These are phyloP conservation scores for Chelonus formosanus DNA, from an alignment of 2,888 invertebrate genomes.

Conservation along the genomic window DNA sequence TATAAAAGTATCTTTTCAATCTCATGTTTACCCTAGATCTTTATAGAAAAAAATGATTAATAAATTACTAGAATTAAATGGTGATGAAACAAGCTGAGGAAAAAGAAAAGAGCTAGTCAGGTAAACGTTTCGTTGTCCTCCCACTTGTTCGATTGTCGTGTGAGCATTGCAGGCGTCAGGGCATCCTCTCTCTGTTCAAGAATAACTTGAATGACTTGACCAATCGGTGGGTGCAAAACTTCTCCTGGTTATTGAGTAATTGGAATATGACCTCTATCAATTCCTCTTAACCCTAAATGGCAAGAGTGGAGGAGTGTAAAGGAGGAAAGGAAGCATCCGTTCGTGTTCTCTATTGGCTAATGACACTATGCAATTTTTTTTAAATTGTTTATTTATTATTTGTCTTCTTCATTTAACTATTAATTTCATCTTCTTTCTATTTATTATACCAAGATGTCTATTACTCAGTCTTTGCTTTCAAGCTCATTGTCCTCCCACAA, in stretches of 20 bases:
- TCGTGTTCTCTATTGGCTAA: not conserved
- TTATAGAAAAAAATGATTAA: not conserved
- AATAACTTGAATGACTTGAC: constrained; percentile 17
- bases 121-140: constrained; percentile 60
- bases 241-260: constrained; percentile 56
- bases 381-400: constrained; percentile 11
- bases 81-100: constrained; percentile 45
- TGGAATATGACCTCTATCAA: constrained; percentile 62
- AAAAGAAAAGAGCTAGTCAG: constrained; percentile 31
- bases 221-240: constrained; percentile 49
- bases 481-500: constrained; percentile 58
- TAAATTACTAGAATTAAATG: not conserved
- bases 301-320: constrained; percentile 55
- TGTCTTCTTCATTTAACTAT: too few relatives aligned
- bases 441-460: not conserved
- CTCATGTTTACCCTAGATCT: too few relatives aligned
- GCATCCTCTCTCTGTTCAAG: constrained; percentile 49
- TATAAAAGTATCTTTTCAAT: too few relatives aligned
- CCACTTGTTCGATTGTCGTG: constrained; percentile 59
- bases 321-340: not conserved
- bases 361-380: not conserved
- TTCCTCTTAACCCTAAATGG: constrained; percentile 61
- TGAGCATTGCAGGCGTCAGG: constrained; percentile 39
- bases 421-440: too few relatives aligned
- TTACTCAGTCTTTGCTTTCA: constrained; percentile 33